Conservation (phyloP, 2,888 invertebrate species). For the Nebria brevicollis region DNA sequence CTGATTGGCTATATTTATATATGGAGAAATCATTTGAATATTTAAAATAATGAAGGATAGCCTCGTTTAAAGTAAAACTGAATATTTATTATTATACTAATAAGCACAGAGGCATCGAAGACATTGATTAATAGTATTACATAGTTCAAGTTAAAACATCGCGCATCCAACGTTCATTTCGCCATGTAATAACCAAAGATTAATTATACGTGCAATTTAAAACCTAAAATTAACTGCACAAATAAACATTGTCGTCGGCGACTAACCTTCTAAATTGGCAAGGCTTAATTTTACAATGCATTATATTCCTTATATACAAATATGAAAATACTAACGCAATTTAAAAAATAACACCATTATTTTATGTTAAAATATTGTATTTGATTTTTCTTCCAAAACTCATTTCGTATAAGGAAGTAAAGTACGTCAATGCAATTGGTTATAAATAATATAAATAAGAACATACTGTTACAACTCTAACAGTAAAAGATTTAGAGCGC, state of each 20-base stretch:
- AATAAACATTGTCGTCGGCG: not conserved
- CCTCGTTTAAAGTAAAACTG: not conserved
- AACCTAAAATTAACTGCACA: not conserved
- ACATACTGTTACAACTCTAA: too few species aligned
- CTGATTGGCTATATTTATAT: not conserved
- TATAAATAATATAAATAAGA: too few species aligned
- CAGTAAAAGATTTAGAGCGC: too few species aligned
- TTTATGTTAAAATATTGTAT: too few species aligned
- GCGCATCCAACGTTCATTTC: not conserved
- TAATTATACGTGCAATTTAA: not conserved
- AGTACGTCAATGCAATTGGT: too few species aligned
- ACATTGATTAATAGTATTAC: not conserved
- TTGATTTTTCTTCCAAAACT: too few species aligned
- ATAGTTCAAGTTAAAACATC: not conserved
- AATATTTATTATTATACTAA: not conserved
- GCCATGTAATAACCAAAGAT: not conserved
- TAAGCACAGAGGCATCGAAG: not conserved
- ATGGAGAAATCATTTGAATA: not conserved
- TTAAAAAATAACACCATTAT: too few species aligned
- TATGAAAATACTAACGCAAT: not conserved
- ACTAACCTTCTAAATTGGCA: not conserved
- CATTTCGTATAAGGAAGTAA: too few species aligned
- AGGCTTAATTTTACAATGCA: not conserved
- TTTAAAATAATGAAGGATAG: not conserved
- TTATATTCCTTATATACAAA: not conserved